Evolutionary conservation across 2,888 invertebrate genomes (phyloP).

Genomic region (Epiperipatus broadwayi): DNA sequence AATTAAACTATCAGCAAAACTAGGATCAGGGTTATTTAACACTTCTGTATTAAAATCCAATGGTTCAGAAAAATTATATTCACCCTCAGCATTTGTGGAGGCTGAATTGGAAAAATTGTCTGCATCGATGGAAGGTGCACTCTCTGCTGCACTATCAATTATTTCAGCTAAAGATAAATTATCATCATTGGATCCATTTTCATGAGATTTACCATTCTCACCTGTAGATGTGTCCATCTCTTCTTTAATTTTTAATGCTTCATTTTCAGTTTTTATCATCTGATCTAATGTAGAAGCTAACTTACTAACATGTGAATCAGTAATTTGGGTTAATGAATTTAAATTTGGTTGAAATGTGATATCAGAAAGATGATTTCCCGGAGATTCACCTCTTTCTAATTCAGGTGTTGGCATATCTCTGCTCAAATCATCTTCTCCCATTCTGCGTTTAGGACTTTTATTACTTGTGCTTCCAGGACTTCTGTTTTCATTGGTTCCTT

Average conservation of each 20-base stretch:
- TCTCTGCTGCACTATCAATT: constrained; percentile 1
- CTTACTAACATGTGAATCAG: constrained; percentile 20
- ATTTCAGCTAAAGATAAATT: neutral
- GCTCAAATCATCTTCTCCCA: constrained; percentile 20
- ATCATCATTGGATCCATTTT: constrained; percentile 18
- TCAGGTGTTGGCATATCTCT: constrained; percentile 18
- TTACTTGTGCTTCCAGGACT: constrained; percentile 22
- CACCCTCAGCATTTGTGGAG: constrained; percentile 1
- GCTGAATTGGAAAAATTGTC: constrained; percentile 1
- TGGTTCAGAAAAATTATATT: constrained; percentile 14
- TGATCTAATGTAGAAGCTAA: constrained; percentile 17
- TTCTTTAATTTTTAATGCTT: too few relatives aligned
- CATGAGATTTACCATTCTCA: constrained; percentile 18
- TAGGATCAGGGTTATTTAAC: constrained; percentile 13
- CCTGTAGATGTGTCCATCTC: too few relatives aligned
- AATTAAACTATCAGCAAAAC: constrained; percentile 12
- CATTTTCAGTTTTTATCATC: constrained; percentile 20
- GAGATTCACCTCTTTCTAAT: constrained; percentile 17
- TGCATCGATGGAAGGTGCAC: neutral
- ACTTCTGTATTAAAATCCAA: constrained; percentile 16
- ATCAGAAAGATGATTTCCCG: neutral
- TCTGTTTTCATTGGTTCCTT: constrained; percentile 19
- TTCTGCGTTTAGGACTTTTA: constrained; percentile 26
- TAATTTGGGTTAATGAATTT: constrained; percentile 15
- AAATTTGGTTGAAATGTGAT: too few relatives aligned